Conservation (phyloP, 2,113 vertebrate species). For the Donacobius atricapilla region DNA sequence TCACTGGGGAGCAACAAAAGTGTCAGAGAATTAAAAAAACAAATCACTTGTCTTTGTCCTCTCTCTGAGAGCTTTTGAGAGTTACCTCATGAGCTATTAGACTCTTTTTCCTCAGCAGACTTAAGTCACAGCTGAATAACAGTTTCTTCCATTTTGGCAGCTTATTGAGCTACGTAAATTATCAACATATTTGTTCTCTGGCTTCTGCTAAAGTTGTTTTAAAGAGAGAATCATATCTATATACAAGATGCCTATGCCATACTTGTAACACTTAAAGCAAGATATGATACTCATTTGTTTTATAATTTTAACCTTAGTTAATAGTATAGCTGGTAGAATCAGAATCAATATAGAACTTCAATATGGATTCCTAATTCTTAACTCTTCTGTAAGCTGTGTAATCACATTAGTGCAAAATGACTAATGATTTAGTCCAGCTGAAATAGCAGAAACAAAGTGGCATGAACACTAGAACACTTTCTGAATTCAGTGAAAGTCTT, state of each 20-base stretch:
- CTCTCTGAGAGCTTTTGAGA: neutral
- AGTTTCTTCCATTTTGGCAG: neutral
- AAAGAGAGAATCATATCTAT: neutral
- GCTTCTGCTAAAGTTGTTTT: neutral
- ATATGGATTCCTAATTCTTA: neutral
- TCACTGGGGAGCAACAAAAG: neutral
- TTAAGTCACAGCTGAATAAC: neutral
- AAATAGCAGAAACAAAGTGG: neutral
- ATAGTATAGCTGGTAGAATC: neutral
- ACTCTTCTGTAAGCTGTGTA: neutral
- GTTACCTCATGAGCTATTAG: neutral
- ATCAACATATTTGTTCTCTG: neutral
- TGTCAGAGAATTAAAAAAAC: neutral
- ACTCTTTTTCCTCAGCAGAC: neutral
- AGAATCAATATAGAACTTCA: neutral
- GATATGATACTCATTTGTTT: rapidly evolving
- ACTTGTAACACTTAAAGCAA: neutral
- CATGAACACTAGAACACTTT: neutral
- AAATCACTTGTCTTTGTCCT: neutral
- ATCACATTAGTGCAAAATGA: neutral
- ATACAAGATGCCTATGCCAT: neutral
- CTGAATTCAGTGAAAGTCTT: neutral
- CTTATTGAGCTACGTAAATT: neutral
- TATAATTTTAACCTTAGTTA: neutral
- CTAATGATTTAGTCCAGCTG: neutral